Evolutionary conservation across 2,888 invertebrate genomes (phyloP).

Genomic region (Ptilodon capucinus): DNA sequence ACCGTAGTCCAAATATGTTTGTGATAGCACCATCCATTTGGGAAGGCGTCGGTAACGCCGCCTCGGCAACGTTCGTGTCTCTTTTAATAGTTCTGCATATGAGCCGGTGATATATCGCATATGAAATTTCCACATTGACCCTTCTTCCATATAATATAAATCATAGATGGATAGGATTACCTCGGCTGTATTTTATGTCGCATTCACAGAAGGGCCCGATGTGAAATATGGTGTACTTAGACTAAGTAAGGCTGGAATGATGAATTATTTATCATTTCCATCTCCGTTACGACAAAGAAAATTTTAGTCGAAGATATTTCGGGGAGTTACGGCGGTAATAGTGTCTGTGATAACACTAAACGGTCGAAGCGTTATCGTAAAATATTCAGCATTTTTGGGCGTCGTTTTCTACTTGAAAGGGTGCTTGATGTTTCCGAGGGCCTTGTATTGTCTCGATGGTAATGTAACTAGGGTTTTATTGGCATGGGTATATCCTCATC

Average conservation of each 20-base stretch:
- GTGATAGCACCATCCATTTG: constrained; percentile 16
- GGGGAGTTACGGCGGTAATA: constrained; percentile 41
- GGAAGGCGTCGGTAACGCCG: constrained; percentile 4
- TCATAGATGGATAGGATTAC: constrained; percentile 79
- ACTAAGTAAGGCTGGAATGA: constrained; percentile 74
- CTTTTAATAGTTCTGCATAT: constrained; percentile 56
- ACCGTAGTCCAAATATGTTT: constrained; percentile 5
- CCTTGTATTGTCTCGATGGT: background rate
- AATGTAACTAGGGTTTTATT: no score
- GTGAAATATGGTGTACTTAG: constrained; percentile 79
- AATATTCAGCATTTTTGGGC: constrained; percentile 16
- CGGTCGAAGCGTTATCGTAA: constrained; percentile 31
- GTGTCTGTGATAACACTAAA: constrained; percentile 37
- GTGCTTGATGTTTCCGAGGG: background rate
- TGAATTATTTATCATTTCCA: constrained; percentile 77
- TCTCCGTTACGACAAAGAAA: constrained; percentile 59
- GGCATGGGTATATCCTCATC: no score
- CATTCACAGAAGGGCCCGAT: constrained; percentile 70
- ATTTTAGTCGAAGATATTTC: constrained; percentile 48
- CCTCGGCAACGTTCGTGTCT: constrained; percentile 23
- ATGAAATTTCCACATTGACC: constrained; percentile 74
- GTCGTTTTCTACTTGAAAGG: background rate
- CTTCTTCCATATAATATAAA: constrained; percentile 75
- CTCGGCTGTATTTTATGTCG: constrained; percentile 75
- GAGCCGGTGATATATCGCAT: constrained; percentile 62